These are phyloP conservation scores for Vulpes lagopus DNA, from an alignment of 2,113 vertebrate genomes.

Conservation along the genomic window DNA sequence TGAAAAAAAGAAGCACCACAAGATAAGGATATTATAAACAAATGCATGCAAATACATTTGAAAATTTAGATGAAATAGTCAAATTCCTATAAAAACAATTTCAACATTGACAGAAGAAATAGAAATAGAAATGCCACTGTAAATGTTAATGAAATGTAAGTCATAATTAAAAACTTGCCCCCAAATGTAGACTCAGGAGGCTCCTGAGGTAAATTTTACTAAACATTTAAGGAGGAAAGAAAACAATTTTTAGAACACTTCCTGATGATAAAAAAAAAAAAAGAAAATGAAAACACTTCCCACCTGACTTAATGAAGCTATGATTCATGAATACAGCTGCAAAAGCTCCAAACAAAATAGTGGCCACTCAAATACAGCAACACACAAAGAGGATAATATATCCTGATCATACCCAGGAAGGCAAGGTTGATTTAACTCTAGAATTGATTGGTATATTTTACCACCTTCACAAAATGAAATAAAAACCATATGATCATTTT, in stretches of 20 bases:
- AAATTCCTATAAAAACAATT: background rate
- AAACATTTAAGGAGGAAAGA: background rate
- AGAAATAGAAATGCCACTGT: background rate
- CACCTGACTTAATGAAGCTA: background rate
- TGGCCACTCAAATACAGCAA: background rate
- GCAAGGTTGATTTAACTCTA: background rate
- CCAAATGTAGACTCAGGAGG: background rate
- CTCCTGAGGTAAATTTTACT: background rate
- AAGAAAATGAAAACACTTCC: background rate
- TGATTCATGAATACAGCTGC: background rate
- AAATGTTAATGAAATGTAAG: background rate
- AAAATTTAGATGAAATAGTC: background rate
- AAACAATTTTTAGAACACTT: background rate
- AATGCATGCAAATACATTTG: background rate
- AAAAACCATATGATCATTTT: background rate
- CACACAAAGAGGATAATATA: background rate
- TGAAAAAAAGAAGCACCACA: background rate
- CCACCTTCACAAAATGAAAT: background rate
- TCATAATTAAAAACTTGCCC: background rate
- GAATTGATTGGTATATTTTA: slow-evolving; percentile 13
- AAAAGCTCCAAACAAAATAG: background rate
- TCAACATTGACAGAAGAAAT: slow-evolving; percentile 4
- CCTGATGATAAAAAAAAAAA: background rate
- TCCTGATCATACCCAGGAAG: background rate
- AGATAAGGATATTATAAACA: background rate